Evolutionary conservation across 2,113 vertebrate genomes (phyloP).

Genomic region (Cariama cristata): DNA sequence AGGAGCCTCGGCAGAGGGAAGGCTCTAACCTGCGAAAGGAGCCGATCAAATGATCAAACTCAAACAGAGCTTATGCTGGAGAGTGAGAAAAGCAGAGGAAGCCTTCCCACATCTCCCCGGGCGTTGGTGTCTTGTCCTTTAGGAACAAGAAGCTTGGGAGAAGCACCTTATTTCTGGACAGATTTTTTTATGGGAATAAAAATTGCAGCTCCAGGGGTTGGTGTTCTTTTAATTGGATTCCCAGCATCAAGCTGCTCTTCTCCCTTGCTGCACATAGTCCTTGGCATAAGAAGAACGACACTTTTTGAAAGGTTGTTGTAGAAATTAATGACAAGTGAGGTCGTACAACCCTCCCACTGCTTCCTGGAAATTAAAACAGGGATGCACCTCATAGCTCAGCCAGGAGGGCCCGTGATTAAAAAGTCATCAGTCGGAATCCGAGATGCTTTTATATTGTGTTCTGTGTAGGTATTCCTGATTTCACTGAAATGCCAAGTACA

Average conservation of each 20-base stretch:
- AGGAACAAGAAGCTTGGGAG: neutral
- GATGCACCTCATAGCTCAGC: neutral
- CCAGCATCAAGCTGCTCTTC: neutral
- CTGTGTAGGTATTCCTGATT: neutral
- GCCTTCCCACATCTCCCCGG: neutral
- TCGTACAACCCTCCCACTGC: conserved; percentile 38
- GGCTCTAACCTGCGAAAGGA: neutral
- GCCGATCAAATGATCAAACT: neutral
- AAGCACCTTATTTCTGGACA: neutral
- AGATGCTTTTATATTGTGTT: neutral
- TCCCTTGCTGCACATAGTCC: neutral
- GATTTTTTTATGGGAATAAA: neutral
- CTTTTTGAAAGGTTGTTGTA: conserved; percentile 3
- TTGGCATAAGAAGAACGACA: conserved; percentile 8
- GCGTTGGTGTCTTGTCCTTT: neutral
- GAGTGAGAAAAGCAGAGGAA: neutral
- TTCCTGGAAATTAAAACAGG: conserved; percentile 32
- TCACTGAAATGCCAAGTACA: neutral
- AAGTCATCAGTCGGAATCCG: neutral
- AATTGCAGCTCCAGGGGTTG: neutral
- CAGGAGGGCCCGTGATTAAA: neutral
- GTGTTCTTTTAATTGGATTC: conserved; percentile 31
- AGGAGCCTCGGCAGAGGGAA: neutral
- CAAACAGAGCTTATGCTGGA: neutral
- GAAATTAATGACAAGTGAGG: conserved; percentile 43